Evolutionary conservation across 1,140 invertebrate species (phyloP), one percentile per base, ranked within the genome.

Genomic region (Trichoplusia ni): DNA sequence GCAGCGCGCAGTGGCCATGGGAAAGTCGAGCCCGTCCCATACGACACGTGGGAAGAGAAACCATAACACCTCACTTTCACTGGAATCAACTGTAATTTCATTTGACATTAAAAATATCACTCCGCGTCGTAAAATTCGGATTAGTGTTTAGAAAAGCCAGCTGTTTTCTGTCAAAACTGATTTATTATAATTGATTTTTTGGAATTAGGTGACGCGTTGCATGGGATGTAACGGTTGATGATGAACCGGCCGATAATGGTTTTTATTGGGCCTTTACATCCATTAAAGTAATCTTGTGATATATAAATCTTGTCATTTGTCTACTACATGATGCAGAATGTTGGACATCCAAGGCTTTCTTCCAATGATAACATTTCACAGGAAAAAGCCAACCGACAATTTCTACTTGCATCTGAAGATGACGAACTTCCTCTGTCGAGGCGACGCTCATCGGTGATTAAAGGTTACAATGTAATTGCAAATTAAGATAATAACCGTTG

Each of bases 101-200:
- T 49, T 49, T 49, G 46, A 49, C 46, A 27, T 18, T 31, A 31
- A 49, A 49, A 49, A 49, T 49, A 49, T 49, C 46, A 29, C 25
- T 29, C 1, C 7, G 14, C 35, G 51, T 56, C 51, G 51, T 56
- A 40, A 56, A 56, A 27, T 9, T 56, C 13, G 13, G 51, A 38
- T 56, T 38, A 56, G 51, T 40, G 38, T 38, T 11, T n/a, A n/a
- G n/a, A n/a, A 14, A 56, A 56, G 40, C 35, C 47, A 51, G 16
- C 47, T 51, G 47, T 19, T 51, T 51, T 37, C 1, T 27, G 33
- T 56, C 51, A n/a, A 40, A 16, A 40, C 23, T 56, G 51, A 56
- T 56, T 56, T 56, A 56, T 56, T 40, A 6, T 56, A 40, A 56
- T 56, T 13, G 51, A 40, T 56, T 56, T 56, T 21, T n/a, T 23